Conservation (phyloP, 2,113 vertebrate genomes). For the Merops nubicus region DNA sequence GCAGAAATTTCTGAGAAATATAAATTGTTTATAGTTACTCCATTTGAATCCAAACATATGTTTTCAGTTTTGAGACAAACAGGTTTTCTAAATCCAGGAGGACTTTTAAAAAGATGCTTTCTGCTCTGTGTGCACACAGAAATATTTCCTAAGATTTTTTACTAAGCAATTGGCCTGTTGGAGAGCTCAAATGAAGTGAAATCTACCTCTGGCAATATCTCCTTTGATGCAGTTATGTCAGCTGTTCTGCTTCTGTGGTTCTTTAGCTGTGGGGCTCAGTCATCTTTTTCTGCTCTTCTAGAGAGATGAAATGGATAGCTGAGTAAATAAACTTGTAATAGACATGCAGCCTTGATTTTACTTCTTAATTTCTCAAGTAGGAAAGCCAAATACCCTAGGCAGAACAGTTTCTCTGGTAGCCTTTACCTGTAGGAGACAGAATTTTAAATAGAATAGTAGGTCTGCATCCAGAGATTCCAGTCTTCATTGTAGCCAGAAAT, state of each 20-base stretch:
- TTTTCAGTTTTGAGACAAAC: neutral
- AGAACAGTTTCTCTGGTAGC: neutral
- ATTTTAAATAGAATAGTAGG: neutral
- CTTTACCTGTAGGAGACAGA: slow-evolving; percentile 5
- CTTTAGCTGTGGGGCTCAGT: neutral
- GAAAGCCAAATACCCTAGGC: neutral
- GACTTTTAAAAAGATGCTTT: neutral
- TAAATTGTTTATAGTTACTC: neutral
- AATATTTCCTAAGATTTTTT: neutral
- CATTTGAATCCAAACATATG: neutral
- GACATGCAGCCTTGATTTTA: neutral
- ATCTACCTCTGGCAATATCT: neutral
- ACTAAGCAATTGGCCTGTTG: neutral
- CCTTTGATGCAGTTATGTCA: neutral
- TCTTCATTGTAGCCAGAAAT: neutral
- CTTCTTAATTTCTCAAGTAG: slow-evolving; percentile 29
- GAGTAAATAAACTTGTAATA: slow-evolving; percentile 25
- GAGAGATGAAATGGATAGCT: neutral
- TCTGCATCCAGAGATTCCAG: neutral
- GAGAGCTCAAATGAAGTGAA: neutral
- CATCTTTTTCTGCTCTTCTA: neutral
- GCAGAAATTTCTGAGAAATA: neutral
- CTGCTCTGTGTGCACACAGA: neutral
- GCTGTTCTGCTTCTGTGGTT: slow-evolving; percentile 7
- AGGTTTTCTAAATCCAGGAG: neutral